Percentiles rank a stretch among this genome's conserved stretches.
Evolutionary conservation across 2,113 vertebrate genomes (phyloP).

Genomic region (Oryzias woworae): DNA sequence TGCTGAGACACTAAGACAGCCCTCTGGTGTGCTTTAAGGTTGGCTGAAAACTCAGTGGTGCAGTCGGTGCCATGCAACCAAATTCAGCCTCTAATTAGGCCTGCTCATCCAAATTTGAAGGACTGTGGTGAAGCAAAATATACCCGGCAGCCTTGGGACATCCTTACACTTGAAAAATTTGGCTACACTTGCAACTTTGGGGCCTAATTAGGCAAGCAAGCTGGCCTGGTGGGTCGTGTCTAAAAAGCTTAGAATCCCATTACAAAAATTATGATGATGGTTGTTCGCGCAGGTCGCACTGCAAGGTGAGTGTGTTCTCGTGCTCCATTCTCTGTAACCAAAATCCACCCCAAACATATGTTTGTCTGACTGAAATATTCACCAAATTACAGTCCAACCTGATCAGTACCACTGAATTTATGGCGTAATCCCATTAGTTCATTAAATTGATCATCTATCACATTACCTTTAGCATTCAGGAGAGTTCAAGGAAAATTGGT

Average conservation of each 20-base stretch:
- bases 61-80: conserved; percentile 54
- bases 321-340: conserved; percentile 15
- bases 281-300: conserved; percentile 45
- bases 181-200: conserved; percentile 58
- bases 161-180: conserved; percentile 50
- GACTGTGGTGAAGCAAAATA: conserved; percentile 42
- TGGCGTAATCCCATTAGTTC: too few relatives aligned
- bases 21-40: conserved; percentile 52
- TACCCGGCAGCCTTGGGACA: conserved; percentile 49
- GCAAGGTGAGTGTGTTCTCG: conserved; percentile 11
- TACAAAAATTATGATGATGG: conserved; percentile 38
- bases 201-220: conserved; percentile 58
- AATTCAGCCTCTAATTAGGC: conserved; percentile 66
- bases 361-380: neutral
- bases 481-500: too few relatives aligned
- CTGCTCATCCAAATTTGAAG: conserved; percentile 58
- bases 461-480: too few relatives aligned
- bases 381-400: too few relatives aligned
- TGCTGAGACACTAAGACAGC: conserved; percentile 45
- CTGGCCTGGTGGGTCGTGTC: conserved; percentile 43
- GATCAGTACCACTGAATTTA: too few relatives aligned
- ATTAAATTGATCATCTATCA: too few relatives aligned
- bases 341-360: neutral
- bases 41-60: conserved; percentile 43
- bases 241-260: conserved; percentile 45